Evolutionary conservation across 2,113 vertebrate genomes (phyloP).

Genomic region (Electrona antarctica): DNA sequence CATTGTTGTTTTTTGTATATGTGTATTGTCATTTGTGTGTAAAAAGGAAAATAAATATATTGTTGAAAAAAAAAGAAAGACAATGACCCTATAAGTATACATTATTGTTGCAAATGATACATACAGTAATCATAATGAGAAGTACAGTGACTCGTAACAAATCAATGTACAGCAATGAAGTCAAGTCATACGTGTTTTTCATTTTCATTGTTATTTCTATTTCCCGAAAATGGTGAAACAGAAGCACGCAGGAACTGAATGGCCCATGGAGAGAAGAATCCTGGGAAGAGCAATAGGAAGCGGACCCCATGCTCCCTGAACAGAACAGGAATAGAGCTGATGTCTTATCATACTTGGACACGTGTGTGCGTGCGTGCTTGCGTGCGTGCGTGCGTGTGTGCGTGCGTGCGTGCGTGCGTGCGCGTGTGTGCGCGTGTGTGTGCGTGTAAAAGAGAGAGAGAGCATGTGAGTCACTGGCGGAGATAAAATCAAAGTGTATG

Average conservation of each 20-base stretch:
- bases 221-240: slow-evolving; percentile 1
- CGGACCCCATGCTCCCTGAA: slow-evolving; percentile 22
- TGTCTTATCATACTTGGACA: slow-evolving; percentile 51
- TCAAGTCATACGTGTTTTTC: too few species aligned
- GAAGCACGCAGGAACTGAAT: slow-evolving; percentile 13
- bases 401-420: slow-evolving; percentile 2
- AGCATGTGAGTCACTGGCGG: neutral
- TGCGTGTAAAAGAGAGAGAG: neutral
- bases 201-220: too few species aligned
- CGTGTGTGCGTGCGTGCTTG: neutral
- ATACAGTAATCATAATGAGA: too few species aligned
- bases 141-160: too few species aligned
- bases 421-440: slow-evolving; percentile 7
- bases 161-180: too few species aligned
- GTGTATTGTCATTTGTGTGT: too few species aligned
- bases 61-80: too few species aligned
- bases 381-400: neutral
- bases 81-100: too few species aligned
- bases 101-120: too few species aligned
- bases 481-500: slow-evolving; percentile 11
- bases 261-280: slow-evolving; percentile 8
- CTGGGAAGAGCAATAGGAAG: slow-evolving; percentile 51
- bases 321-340: slow-evolving; percentile 8
- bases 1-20: too few species aligned
- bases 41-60: too few species aligned